Evolutionary conservation across 2,888 invertebrate genomes (phyloP).

Genomic region (Fragum sueziense): DNA sequence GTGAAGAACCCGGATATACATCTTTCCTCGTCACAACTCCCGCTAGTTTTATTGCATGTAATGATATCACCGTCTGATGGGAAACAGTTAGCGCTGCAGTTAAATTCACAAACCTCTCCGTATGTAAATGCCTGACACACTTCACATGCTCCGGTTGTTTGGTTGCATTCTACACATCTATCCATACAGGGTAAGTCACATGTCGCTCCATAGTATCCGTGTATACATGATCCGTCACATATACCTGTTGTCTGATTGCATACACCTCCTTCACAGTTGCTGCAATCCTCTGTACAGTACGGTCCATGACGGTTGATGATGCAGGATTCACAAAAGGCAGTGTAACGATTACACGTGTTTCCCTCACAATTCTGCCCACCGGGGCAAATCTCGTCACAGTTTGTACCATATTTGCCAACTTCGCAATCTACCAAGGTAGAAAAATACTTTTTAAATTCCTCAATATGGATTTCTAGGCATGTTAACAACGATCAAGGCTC

Average conservation of each 20-base stretch:
- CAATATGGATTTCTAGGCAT: too few species aligned
- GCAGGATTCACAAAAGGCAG: slow-evolving; percentile 40
- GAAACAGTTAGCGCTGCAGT: slow-evolving; percentile 45
- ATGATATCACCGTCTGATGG: slow-evolving; percentile 15
- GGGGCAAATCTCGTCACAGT: slow-evolving; percentile 36
- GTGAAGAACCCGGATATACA: slow-evolving; percentile 38
- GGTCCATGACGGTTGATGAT: slow-evolving; percentile 18
- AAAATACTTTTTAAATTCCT: too few species aligned
- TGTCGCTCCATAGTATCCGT: slow-evolving; percentile 35
- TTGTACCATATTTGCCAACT: slow-evolving; percentile 33
- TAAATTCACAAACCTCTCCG: slow-evolving; percentile 38
- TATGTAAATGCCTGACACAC: slow-evolving; percentile 37
- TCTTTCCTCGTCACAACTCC: slow-evolving; percentile 25
- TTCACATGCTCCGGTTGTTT: slow-evolving; percentile 38
- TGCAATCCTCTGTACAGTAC: slow-evolving; percentile 39
- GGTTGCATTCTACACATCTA: slow-evolving; percentile 40
- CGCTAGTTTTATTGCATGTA: slow-evolving; percentile 31
- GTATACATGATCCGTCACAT: slow-evolving; percentile 30
- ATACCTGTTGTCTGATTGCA: slow-evolving; percentile 37
- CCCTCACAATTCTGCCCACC: slow-evolving; percentile 29
- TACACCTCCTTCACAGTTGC: slow-evolving; percentile 28
- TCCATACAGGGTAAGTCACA: slow-evolving; percentile 38
- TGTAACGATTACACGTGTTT: slow-evolving; percentile 35
- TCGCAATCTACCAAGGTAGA: slow-evolving; percentile 48
- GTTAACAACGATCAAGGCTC: too few species aligned